Evolutionary conservation across 2,797 vertebrate genomes (phyloP), one percentile per base, ranked within the genome.

Genomic region (Ciconia nigra): DNA sequence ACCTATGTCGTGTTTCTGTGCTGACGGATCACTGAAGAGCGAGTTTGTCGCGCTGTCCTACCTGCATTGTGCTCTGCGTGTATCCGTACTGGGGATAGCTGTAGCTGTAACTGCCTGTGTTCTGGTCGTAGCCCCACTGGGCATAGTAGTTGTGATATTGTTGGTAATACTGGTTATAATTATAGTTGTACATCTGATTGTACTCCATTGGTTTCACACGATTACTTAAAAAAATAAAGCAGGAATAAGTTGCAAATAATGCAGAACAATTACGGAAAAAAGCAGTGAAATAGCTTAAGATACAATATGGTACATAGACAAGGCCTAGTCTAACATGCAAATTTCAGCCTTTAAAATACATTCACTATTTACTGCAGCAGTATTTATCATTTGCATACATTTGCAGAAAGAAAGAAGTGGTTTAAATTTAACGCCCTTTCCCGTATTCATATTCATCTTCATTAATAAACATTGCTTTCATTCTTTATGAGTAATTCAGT

Each of bases 51-150:
- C 2, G 11, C 74, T 9, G 31, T n/a, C 90, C 91, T 97, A 99
- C 99, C 99, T 99, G 98, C 88, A 98, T 98, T 41, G 98, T 94
- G 79, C 98, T 99, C 96, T 99, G 99, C 0, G 99, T 98, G 97
- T 99, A 99, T 74, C 99, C 99, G 3, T 99, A 99, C 96, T 99
- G 99, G 13, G 98, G 98, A 26, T 98, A 99, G 76, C 98, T 98
- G 97, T 99, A 99, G 95, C 98, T 98, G 62, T 99, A 99, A 65
- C 98, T 98, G 57, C 96, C 98, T 5, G 97, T 98, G 65, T 98
- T 98, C 96, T 99, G 99, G 96, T 99, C 99, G 6, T 99, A 99
- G 89, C 99, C 98, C 99, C 99, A 99, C 42, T 98, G 98, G 4
- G 98, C 97, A 29, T 99, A 99, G 95, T 98, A 99, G 74, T 98